These are phyloP conservation scores for Belonocnema kinseyi DNA, from an alignment of 1,140 invertebrate species.

Conservation along the genomic window DNA sequence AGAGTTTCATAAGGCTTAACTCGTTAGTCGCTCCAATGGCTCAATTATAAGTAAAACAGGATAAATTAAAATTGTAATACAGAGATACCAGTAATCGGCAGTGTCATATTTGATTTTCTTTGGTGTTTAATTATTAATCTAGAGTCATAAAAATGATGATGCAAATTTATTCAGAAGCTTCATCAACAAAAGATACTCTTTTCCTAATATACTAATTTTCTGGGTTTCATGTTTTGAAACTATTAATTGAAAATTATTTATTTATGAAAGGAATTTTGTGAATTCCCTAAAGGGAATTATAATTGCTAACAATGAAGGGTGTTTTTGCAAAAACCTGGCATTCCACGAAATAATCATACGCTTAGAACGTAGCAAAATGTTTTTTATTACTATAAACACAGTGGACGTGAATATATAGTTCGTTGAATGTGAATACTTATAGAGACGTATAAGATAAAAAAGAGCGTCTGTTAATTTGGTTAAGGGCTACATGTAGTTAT, in stretches of 20 bases:
- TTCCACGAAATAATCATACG: too few species aligned
- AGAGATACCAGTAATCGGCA: slow-evolving; percentile 3
- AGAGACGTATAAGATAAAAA: neutral
- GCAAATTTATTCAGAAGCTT: neutral
- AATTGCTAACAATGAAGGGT: too few species aligned
- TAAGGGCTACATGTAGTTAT: slow-evolving; percentile 10
- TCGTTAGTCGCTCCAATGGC: slow-evolving; percentile 9
- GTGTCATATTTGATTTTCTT: slow-evolving; percentile 8
- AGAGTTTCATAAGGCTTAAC: slow-evolving; percentile 7
- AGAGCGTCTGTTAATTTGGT: neutral
- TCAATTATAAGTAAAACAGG: slow-evolving; percentile 12
- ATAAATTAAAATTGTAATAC: neutral
- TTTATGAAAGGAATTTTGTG: too few species aligned
- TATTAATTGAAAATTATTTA: too few species aligned
- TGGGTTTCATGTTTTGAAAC: too few species aligned
- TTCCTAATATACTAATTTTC: too few species aligned
- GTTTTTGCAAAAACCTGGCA: too few species aligned
- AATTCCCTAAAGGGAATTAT: too few species aligned
- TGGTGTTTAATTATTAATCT: neutral
- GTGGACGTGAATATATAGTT: too few species aligned
- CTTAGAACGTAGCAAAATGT: too few species aligned
- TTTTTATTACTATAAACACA: too few species aligned
- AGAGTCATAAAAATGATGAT: neutral
- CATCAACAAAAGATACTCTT: too few species aligned
- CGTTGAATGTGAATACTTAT: neutral